Conservation (phyloP, 2,888 invertebrate species). For the Trachelus iudaicus region DNA sequence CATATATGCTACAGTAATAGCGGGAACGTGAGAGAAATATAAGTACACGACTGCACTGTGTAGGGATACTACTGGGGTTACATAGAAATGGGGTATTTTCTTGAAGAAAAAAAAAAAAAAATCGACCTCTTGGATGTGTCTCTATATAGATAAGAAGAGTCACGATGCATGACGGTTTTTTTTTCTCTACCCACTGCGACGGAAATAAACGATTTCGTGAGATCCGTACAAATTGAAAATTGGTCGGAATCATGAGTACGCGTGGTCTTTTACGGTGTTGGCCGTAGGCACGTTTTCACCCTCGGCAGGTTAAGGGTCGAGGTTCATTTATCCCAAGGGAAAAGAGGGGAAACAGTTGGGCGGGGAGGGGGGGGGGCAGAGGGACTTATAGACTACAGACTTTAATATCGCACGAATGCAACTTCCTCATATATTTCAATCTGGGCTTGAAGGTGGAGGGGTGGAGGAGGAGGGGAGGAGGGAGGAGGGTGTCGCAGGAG, state of each 20-base stretch:
- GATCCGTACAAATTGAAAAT: not conserved
- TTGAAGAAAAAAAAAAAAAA: not conserved
- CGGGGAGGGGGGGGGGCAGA: not conserved
- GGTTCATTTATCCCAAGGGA: conserved; percentile 2
- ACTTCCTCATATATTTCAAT: conserved; percentile 2
- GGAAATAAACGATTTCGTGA: conserved; percentile 11
- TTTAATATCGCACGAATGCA: conserved; percentile 3
- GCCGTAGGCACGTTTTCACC: not conserved
- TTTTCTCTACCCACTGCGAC: conserved; percentile 7
- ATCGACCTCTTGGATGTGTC: not conserved
- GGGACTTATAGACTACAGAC: not conserved
- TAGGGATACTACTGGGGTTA: not conserved
- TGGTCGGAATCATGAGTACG: not conserved
- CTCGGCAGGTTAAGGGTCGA: not conserved
- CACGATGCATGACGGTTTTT: conserved; percentile 12
- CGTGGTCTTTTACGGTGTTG: not conserved
- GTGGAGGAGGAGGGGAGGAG: too few species aligned
- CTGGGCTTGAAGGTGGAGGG: conserved; percentile 1
- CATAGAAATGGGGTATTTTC: not conserved
- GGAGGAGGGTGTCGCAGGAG: not conserved
- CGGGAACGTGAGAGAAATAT: not conserved
- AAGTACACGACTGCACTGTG: not conserved
- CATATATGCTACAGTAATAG: not conserved
- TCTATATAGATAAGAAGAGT: not conserved
- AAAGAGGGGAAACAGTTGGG: not conserved